Base-by-base conservation (phyloP, 2,888 invertebrate genomes). In the Julus scanicus region DNA sequence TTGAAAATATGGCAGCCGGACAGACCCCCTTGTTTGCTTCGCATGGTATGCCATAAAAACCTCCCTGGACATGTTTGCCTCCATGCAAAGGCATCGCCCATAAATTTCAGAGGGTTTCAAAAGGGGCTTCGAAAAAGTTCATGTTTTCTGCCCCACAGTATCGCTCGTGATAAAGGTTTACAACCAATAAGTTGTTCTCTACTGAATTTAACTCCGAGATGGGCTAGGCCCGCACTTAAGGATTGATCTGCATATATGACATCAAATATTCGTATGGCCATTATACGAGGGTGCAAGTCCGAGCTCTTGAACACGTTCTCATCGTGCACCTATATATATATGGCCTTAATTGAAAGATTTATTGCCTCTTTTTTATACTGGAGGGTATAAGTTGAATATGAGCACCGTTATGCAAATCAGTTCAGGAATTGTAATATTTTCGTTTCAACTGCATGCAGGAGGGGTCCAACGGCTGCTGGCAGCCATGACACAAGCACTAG, bases 11-110 rank as follows among this genome's bases (percentile, higher is more conserved):
- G 63, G 63, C 63, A 63, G 63, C 20, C n/a, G 63, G 63, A 63
- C 63, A 63, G 63, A 63, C 63, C 63, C 63, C 63, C 63, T 63
- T 63, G 63, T 63, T 63, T 63, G 63, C 63, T 63, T 63, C 63
- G 63, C 63, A 63, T 44, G 63, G 20, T 63, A 20, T 63, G 63
- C 63, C 63, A 63, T 63, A 63, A 63, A 63, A 63, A 63, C 63
- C 63, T 63, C 63, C 63, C 63, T 63, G 63, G 63, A 63, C 63
- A 63, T 63, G 63, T 63, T 63, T 63, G 63, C 63, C 63, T 63
- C 63, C 63, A 63, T 63, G 63, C 63, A 63, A 63, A 63, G 63
- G 63, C 63, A 63, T 63, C 63, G 63, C n/a, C 63, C 63, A 63
- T 63, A 63, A 63, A 63, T 63, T 63, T 63, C 44, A 3, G 20